Evolutionary conservation across 2,113 vertebrate species (phyloP).

Genomic region (Psammodynastes pulverulentus): DNA sequence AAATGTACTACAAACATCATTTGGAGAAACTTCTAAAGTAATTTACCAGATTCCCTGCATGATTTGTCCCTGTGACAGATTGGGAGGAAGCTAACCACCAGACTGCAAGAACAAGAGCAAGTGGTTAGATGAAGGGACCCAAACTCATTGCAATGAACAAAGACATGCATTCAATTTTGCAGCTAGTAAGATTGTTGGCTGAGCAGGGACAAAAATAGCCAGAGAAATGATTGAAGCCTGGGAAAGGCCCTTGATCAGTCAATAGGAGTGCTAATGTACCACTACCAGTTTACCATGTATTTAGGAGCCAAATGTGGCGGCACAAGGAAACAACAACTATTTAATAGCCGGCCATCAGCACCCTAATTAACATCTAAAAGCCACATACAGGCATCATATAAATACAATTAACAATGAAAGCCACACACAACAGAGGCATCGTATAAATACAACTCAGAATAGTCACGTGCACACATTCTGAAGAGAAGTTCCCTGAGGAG

Average conservation of each 20-base stretch:
- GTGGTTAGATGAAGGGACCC: background rate
- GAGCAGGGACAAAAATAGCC: background rate
- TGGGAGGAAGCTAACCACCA: background rate
- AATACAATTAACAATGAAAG: background rate
- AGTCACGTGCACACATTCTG: background rate
- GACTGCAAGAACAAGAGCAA: background rate
- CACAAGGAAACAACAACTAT: background rate
- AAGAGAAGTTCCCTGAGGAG: background rate
- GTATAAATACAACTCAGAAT: background rate
- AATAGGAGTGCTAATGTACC: background rate
- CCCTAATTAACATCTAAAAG: background rate
- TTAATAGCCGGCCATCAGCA: background rate
- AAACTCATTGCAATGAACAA: background rate
- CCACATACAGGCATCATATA: background rate
- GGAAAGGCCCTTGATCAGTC: background rate
- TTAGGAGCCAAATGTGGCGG: background rate
- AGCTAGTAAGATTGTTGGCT: background rate
- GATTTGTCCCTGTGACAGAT: background rate
- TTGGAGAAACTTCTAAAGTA: background rate
- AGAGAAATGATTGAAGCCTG: background rate
- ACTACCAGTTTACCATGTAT: background rate
- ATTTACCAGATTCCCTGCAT: background rate
- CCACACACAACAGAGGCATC: no score
- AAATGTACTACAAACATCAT: background rate
- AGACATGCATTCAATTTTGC: background rate